phyloP scores from a whole-genome alignment of 2,113 vertebrate genomes.

The Sebastes schlegelii region DNA sequence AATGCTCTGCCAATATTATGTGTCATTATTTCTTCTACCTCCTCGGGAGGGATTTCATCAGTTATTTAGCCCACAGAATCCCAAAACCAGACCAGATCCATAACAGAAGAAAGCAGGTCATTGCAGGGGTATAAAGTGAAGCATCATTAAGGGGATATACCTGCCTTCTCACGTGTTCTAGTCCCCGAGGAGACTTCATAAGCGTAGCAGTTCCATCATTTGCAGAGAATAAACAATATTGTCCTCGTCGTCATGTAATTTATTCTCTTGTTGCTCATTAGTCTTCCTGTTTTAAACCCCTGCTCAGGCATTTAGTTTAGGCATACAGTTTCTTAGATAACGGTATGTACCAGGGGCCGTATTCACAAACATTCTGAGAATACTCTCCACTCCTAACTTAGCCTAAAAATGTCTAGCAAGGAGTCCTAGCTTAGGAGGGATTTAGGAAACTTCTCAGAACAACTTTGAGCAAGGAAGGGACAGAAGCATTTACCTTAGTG shows the following conservation, averaged over 20 bases:
- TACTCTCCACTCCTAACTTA: too few relatives aligned
- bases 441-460: too few relatives aligned
- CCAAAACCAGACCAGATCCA: slow-evolving; percentile 15
- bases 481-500: too few relatives aligned
- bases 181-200: not conserved
- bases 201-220: not conserved
- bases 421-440: too few relatives aligned
- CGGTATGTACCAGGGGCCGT: not conserved
- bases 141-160: slow-evolving; percentile 9
- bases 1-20: not conserved
- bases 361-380: too few relatives aligned
- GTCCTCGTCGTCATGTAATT: not conserved
- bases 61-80: slow-evolving; percentile 6
- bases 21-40: slow-evolving; percentile 44
- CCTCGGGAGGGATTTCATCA: not conserved
- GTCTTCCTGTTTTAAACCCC: not conserved
- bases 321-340: not conserved
- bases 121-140: not conserved
- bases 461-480: too few relatives aligned
- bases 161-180: not conserved
- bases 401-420: too few relatives aligned
- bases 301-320: not conserved
- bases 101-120: slow-evolving; percentile 3
- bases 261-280: not conserved
- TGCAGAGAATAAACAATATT: slow-evolving; percentile 1